These are phyloP conservation scores for Galeruca laticollis DNA, from an alignment of 2,888 invertebrate species.

Conservation along the genomic window DNA sequence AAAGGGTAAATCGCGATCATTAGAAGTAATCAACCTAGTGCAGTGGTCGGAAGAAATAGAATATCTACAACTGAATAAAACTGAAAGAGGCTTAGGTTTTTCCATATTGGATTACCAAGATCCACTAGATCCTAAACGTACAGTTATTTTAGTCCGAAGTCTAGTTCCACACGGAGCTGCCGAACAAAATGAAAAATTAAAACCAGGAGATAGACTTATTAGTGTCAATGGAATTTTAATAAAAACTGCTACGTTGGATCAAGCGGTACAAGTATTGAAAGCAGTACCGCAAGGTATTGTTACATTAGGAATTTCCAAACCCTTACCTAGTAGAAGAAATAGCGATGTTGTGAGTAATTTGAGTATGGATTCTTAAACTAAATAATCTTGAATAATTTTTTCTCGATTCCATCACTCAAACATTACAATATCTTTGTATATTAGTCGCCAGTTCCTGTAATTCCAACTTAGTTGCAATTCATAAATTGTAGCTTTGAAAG, in stretches of 20 bases:
- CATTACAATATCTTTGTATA: too few species aligned
- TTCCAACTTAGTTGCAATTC: too few species aligned
- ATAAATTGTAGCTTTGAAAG: too few species aligned
- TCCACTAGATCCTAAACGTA: conserved; percentile 93
- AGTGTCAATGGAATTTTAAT: conserved; percentile 92
- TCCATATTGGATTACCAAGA: conserved; percentile 98
- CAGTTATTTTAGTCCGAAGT: conserved; percentile 96
- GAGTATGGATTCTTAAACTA: conserved; percentile 43
- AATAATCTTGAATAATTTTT: too few species aligned
- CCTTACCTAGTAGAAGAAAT: conserved; percentile 70
- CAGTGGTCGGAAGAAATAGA: conserved; percentile 97
- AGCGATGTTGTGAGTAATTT: conserved; percentile 49
- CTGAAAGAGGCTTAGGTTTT: conserved; percentile 96
- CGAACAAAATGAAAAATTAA: conserved; percentile 88
- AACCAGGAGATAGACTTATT: conserved; percentile 90
- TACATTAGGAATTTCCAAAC: conserved; percentile 91
- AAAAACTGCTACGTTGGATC: conserved; percentile 92
- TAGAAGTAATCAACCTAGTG: conserved; percentile 95
- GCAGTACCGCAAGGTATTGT: conserved; percentile 92
- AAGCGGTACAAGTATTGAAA: conserved; percentile 96
- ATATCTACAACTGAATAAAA: conserved; percentile 91
- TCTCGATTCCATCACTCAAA: too few species aligned
- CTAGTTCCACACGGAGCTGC: conserved; percentile 99
- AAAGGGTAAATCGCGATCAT: conserved; percentile 85
- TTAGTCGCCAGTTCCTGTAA: too few species aligned